Evolutionary conservation across 2,113 vertebrate genomes (phyloP).

Genomic region (Haplotaxodon microlepis): DNA sequence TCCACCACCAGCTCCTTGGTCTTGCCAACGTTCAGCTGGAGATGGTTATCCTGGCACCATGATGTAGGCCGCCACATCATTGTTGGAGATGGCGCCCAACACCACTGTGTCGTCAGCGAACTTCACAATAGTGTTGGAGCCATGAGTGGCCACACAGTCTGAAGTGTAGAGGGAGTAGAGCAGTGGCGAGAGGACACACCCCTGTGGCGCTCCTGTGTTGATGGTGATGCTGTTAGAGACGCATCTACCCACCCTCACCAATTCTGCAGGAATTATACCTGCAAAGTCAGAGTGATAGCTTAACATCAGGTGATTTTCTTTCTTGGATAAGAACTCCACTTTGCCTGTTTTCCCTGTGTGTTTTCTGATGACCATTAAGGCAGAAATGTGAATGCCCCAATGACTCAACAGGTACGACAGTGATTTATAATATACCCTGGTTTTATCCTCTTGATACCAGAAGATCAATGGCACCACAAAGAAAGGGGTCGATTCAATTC

Average conservation of each 20-base stretch:
- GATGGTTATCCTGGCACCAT: rapidly evolving
- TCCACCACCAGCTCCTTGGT: too few species aligned
- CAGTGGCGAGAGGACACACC: rapidly evolving
- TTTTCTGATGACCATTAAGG: not conserved
- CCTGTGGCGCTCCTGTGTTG: too few species aligned
- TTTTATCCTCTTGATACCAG: not conserved
- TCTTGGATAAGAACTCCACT: not conserved
- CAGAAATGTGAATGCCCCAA: not conserved
- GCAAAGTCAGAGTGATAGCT: not conserved
- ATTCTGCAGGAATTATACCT: not conserved
- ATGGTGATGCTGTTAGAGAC: too few species aligned
- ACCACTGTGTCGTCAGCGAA: too few species aligned
- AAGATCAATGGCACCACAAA: not conserved
- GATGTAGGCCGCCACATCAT: too few species aligned
- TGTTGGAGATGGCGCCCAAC: too few species aligned
- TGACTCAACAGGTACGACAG: not conserved
- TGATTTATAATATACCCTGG: not conserved
- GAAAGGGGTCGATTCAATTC: too few species aligned
- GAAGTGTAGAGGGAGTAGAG: too few species aligned
- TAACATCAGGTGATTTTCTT: not conserved
- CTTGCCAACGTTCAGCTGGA: too few species aligned
- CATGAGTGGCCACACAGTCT: too few species aligned
- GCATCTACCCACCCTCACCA: too few species aligned
- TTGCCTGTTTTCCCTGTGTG: not conserved
- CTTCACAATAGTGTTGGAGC: too few species aligned